Evolutionary conservation across 2,113 vertebrate genomes (phyloP), one percentile per base, ranked within the genome.

Genomic region (Platysternon megacephalum): DNA sequence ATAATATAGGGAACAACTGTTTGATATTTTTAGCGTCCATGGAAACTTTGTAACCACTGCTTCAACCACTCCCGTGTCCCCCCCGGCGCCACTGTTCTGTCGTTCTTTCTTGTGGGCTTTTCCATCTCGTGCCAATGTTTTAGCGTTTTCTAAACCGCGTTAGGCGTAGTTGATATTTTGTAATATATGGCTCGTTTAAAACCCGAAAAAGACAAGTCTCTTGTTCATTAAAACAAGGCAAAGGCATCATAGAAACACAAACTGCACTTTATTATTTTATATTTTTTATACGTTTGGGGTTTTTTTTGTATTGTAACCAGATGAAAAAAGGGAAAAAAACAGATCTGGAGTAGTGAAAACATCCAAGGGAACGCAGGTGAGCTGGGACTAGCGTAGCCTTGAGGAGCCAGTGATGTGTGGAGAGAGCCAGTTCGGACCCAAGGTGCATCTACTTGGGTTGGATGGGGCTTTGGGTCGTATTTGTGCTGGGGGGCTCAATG

Each of bases 241-340:
- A 95, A 97, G 97, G 94, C 98, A 97, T 98, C 87, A 32, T 94
- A 97, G 97, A 97, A 94, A 14, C 93, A 93, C 97, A 89, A 95
- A 96, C 97, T 97, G 98, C 97, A 98, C 98, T 98, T 98, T 97
- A 97, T 94, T 94, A 96, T 97, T 97, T 98, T 97, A 87, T 97
- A 98, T 97, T 98, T 98, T 78, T 98, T 97, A 85, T 98, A 98
- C 91, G 22, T 93, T 86, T 39, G 61, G 48, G 65, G 84, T 82
- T 53, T 92, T 97, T 96, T 97, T 93, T 93, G 93, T 72, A 87
- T 88, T 93, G 42, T 89, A 87, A 92, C 91, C 88, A 79, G 91
- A 93, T 95, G 93, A 74, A 95, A 84, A 68, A 68, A 86, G 68
- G 49, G 5, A 74, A 52, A 86, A 76, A 94, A 49, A 76, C 3